These are phyloP conservation scores for Bungarus multicinctus DNA, from an alignment of 2,113 vertebrate genomes.

Conservation along the genomic window DNA sequence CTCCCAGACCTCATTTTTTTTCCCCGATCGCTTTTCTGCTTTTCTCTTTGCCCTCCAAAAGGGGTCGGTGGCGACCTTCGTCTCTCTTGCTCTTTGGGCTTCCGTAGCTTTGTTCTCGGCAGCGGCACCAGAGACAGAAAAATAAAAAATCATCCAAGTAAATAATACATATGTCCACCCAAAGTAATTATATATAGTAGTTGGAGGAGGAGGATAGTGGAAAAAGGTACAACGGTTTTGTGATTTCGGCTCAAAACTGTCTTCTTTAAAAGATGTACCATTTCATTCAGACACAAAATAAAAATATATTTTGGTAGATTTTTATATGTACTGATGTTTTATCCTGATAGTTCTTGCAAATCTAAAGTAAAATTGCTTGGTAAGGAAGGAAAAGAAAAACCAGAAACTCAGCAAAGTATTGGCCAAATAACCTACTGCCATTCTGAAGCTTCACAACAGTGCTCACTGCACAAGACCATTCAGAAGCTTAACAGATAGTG, in stretches of 20 bases:
- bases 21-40: too few species aligned
- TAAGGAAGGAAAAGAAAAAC: not conserved
- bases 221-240: not conserved
- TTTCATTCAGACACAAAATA: not conserved
- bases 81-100: too few species aligned
- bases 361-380: not conserved
- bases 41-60: too few species aligned
- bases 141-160: not conserved
- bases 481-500: not conserved
- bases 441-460: not conserved
- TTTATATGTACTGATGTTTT: not conserved
- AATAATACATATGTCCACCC: not conserved
- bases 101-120: too few species aligned
- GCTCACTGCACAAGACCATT: not conserved
- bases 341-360: not conserved
- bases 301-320: not conserved
- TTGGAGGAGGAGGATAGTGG: not conserved
- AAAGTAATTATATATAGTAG: not conserved
- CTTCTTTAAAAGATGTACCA: not conserved
- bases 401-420: not conserved
- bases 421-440: not conserved
- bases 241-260: not conserved
- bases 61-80: too few species aligned
- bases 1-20: too few species aligned
- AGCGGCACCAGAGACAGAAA: not conserved